Base-by-base conservation (phyloP, 1,140 invertebrate species). In the Neelides sp. region DNA sequence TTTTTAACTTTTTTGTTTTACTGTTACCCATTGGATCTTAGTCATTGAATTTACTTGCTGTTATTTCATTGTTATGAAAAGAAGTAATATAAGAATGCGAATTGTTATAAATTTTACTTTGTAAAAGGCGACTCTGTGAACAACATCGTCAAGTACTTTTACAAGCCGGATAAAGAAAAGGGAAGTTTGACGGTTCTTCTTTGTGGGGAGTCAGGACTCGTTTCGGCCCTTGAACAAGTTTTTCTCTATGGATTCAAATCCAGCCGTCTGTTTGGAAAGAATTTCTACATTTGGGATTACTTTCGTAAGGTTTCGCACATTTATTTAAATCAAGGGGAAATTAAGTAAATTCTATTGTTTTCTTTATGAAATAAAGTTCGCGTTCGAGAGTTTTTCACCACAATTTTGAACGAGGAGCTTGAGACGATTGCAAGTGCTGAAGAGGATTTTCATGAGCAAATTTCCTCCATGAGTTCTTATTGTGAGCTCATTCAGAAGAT, bases 271-370 rank as follows among this genome's bases (percentile, higher is more conserved):
- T 97, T 98, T 68, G 82, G 87, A 19, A 80, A 85, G 57, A 94
- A 96, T 70, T 78, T 95, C 46, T 96, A 93, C 64, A 81, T 97
- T 28, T 98, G 95, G 95, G 94, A 98, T 69, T 98, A 89, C 71
- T 81, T 98, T 64, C 80, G 92, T 94, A 71, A 75, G 73, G 15
- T 23, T 23, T 40, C 49, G 24, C 15, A 48, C 28, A 8, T 32
- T 5, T 8, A 13, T 8, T n/a, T 32, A 8, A 13, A 32, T 32
- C 7, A 32, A 8, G 28, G 7, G 7, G 28, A 32, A 8, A 32
- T 32, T 32, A 7, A 8, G 28, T 32, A 32, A 15, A 20, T 7
- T 10, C 5, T 32, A 20, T 4, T 19, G 4, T 15, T 13, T 32
- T 46, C 5, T 19, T 5, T 46, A n/a, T 30, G 26, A 30, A 13